Conservation (phyloP, 1,140 invertebrate genomes). For the Solenopsis fugax region DNA sequence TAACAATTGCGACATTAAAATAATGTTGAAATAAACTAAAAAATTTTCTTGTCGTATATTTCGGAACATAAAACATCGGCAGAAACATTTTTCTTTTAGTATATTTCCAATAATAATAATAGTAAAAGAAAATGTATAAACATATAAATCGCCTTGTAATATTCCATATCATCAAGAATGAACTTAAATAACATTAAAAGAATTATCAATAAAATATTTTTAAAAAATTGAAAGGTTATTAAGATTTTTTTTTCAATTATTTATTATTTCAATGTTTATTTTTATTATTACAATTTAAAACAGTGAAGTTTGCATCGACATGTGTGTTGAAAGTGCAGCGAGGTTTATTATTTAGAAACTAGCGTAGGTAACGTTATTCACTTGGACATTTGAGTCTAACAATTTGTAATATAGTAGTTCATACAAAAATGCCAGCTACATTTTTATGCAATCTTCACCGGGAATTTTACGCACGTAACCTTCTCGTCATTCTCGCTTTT, state of each 20-base stretch:
- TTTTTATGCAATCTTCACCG: slow-evolving; percentile 82
- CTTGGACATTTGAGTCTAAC: background rate
- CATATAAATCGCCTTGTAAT: too few species aligned
- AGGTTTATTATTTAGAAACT: background rate
- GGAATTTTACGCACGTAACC: slow-evolving; percentile 90
- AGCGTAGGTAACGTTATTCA: background rate
- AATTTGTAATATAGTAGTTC: background rate
- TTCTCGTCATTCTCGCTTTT: slow-evolving; percentile 88
- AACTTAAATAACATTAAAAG: background rate
- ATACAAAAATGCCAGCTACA: background rate
- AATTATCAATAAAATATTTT: background rate
- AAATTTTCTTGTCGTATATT: too few species aligned
- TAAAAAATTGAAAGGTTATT: background rate
- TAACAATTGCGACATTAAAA: too few species aligned
- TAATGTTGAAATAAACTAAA: too few species aligned
- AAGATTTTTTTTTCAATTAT: background rate
- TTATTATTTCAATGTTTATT: background rate
- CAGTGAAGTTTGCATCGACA: background rate
- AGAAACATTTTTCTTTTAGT: too few species aligned
- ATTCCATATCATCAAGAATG: too few species aligned
- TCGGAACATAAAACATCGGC: too few species aligned
- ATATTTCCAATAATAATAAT: too few species aligned
- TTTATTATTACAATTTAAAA: slow-evolving; percentile 18
- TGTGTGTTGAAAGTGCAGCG: background rate
- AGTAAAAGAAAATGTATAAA: too few species aligned